Evolutionary conservation across 1,140 invertebrate species (phyloP).

Genomic region (Drosophila ironensis): DNA sequence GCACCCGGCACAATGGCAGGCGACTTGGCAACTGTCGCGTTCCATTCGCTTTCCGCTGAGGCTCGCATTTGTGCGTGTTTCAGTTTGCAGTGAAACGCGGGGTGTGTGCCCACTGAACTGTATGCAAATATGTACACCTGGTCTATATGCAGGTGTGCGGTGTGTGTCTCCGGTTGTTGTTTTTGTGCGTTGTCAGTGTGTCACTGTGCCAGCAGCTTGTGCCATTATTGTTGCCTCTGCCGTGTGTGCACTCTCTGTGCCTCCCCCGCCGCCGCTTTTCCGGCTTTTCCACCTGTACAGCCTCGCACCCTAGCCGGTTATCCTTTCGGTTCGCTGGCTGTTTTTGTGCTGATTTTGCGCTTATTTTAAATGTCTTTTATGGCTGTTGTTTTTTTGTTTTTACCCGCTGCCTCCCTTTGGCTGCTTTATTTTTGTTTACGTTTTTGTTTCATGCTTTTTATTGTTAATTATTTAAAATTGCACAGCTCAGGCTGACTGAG

Average conservation of each 20-base stretch:
- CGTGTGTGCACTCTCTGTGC: not conserved
- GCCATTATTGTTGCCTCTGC: slow-evolving; percentile 53
- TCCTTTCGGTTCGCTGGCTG: slow-evolving; percentile 67
- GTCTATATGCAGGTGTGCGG: slow-evolving; percentile 37
- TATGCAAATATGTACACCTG: slow-evolving; percentile 75
- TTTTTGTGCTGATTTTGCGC: slow-evolving; percentile 77
- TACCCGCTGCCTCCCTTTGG: slow-evolving; percentile 1
- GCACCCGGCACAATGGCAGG: slow-evolving; percentile 57
- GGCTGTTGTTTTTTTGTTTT: slow-evolving; percentile 26
- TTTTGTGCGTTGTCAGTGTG: slow-evolving; percentile 63
- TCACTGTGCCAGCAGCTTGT: slow-evolving; percentile 67
- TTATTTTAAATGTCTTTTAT: slow-evolving; percentile 72
- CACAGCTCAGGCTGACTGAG: slow-evolving; percentile 44
- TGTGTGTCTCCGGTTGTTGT: slow-evolving; percentile 10
- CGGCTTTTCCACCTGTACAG: not conserved
- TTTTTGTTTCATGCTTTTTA: slow-evolving; percentile 50
- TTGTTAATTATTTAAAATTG: slow-evolving; percentile 68
- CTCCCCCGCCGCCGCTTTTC: not conserved
- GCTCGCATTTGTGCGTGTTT: slow-evolving; percentile 55
- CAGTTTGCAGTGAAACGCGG: not conserved
- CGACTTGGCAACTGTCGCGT: slow-evolving; percentile 48
- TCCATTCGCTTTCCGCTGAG: slow-evolving; percentile 65
- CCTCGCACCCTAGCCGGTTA: slow-evolving; percentile 45
- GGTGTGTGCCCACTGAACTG: slow-evolving; percentile 63
- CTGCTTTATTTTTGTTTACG: slow-evolving; percentile 45